phyloP scores from a whole-genome alignment of 30 jellyfish, hydroid and myxozoan species.

The Aurelia aurita complex sp. Pacific region DNA sequence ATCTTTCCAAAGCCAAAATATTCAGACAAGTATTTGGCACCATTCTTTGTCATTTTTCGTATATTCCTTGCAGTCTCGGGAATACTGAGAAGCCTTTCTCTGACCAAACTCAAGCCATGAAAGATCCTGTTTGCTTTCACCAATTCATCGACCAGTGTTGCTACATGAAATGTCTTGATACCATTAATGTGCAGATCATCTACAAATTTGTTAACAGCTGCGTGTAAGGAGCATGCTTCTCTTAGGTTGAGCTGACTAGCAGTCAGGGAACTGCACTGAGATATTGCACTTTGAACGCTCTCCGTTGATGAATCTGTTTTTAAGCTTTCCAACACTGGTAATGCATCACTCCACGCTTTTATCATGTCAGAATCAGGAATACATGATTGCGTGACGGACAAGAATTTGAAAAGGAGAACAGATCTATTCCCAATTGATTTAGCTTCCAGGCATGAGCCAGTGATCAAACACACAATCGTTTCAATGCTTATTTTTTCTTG shows the following conservation, averaged over 20 bases:
- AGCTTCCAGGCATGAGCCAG: neutral
- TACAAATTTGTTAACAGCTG: slow-evolving; percentile 1
- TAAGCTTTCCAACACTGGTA: neutral
- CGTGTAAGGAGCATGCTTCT: neutral
- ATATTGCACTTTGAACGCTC: neutral
- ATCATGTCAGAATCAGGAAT: neutral
- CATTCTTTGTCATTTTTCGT: neutral
- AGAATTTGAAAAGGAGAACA: neutral
- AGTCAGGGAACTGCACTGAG: neutral
- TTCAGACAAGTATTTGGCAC: neutral
- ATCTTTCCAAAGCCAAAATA: neutral
- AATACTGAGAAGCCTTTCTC: neutral
- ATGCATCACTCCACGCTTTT: slow-evolving; percentile 1
- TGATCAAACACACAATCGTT: neutral
- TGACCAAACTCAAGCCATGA: neutral
- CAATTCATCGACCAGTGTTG: slow-evolving; percentile 1
- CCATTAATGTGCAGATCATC: slow-evolving; percentile 2
- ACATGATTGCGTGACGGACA: neutral
- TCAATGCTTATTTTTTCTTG: neutral
- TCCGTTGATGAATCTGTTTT: neutral
- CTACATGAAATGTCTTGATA: neutral
- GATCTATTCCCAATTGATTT: neutral
- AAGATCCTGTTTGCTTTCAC: slow-evolving; percentile 1
- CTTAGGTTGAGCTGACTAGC: neutral
- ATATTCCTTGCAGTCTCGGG: neutral